Base-by-base conservation (phyloP, 2,888 invertebrate genomes). In the Noctua pronuba region DNA sequence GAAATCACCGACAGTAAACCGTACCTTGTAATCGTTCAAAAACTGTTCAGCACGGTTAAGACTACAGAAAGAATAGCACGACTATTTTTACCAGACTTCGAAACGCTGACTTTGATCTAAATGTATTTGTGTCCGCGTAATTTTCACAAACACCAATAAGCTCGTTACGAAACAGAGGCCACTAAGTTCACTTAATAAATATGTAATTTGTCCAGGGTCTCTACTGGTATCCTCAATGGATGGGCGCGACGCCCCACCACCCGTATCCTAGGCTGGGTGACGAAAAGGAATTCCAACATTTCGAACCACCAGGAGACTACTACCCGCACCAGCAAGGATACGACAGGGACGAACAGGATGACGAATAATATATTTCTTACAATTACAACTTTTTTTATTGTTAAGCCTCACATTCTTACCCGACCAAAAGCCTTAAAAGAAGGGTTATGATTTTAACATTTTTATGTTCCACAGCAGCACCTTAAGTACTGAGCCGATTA, bases 181-280 rank as follows among this genome's bases (percentile, higher is more conserved):
- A n/a, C 5, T 46, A 24, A 44, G 7, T 31, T n/a, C 44, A 44
- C 44, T 31, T 24, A 71, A 28, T 31, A 60, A 71, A 31, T 35
- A 5, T 28, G 13, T 49, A 73, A 24, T 73, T 2, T 66, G 77
- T 75, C 18, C 92, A 96, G 95, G 96, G 96, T 76, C 91, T 96
- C 0, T 96, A 96, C 85, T 96, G 96, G 96, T 96, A 96, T 84
- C 96, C 96, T 0, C 96, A 96, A 91, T 96, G 96, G 96, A 96
- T 96, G 96, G 96, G 96, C 0, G 90, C 93, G 0, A 83, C 91
- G 85, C 95, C 96, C 0, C 94, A 95, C 86, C 95, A 96, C 72
- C 94, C 95, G 0, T 96, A 95, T 88, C 90, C 93, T 13, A 49
- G n/a, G 0, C 28, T 92, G 24, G 82, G 79, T 3, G 93, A 92